Evolutionary conservation across 1,140 invertebrate genomes (phyloP).

Genomic region (Drosophila asahinai): DNA sequence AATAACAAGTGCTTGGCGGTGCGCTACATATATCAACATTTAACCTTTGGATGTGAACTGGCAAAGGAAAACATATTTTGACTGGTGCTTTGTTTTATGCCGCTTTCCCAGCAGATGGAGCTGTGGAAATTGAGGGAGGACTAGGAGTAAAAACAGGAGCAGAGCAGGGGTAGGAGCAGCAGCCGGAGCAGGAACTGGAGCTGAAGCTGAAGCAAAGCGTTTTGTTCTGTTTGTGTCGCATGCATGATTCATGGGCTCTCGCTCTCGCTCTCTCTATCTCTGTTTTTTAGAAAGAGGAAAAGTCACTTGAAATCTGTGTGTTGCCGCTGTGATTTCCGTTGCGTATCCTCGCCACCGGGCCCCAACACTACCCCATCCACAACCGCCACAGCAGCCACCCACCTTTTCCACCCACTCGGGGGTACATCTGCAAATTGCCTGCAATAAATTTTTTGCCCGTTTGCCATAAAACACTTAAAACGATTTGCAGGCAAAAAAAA

Average conservation of each 20-base stretch:
- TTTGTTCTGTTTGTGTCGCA: conserved; percentile 73
- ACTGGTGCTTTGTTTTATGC: conserved; percentile 78
- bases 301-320: conserved; percentile 74
- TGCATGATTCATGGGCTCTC: conserved; percentile 74
- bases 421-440: conserved; percentile 77
- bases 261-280: conserved; percentile 17
- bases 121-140: not conserved
- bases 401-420: conserved; percentile 13
- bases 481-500: conserved; percentile 59
- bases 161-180: not conserved
- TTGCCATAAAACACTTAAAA: conserved; percentile 82
- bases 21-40: conserved; percentile 35
- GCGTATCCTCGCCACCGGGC: conserved; percentile 23
- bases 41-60: conserved; percentile 43
- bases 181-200: not conserved
- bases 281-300: conserved; percentile 42
- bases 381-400: not conserved
- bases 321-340: conserved; percentile 70
- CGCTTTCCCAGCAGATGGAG: conserved; percentile 21
- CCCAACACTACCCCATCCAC: not conserved
- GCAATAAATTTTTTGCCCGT: conserved; percentile 77
- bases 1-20: conserved; percentile 33
- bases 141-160: not conserved
- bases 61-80: conserved; percentile 77
- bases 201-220: conserved; percentile 37